phyloP scores from a whole-genome alignment of 2,888 invertebrate genomes.

The Colletes collaris region DNA sequence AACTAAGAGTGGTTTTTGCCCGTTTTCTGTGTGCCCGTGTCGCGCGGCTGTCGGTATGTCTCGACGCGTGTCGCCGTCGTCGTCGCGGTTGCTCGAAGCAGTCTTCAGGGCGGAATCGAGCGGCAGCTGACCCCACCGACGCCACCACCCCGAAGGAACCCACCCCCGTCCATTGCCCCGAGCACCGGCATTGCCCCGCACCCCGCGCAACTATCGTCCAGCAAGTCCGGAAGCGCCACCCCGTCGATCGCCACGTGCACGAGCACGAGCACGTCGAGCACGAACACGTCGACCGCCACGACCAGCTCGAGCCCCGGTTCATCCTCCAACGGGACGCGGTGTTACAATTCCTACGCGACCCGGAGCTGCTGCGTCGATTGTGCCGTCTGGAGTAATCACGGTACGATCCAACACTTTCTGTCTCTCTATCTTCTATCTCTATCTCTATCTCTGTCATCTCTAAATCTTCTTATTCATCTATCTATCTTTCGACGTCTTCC shows the following conservation, averaged over 20 bases:
- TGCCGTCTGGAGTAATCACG: conserved; percentile 81
- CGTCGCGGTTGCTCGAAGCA: conserved; percentile 74
- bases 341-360: conserved; percentile 79
- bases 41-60: conserved; percentile 31
- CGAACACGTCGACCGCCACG: conserved; percentile 73
- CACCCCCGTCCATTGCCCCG: conserved; percentile 71
- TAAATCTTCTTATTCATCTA: neutral
- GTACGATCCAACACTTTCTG: conserved; percentile 69
- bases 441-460: neutral
- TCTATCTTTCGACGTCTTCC: conserved; percentile 1
- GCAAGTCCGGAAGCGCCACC: conserved; percentile 70
- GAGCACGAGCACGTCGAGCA: conserved; percentile 69
- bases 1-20: conserved; percentile 63
- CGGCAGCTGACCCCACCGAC: conserved; percentile 87
- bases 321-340: conserved; percentile 76
- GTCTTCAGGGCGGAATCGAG: conserved; percentile 86
- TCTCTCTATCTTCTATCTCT: conserved; percentile 4
- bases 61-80: conserved; percentile 32
- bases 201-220: conserved; percentile 66
- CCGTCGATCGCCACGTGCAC: conserved; percentile 60
- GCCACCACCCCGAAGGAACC: conserved; percentile 85
- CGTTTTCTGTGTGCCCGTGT: conserved; percentile 46
- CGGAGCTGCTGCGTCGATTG: conserved; percentile 81
- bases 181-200: conserved; percentile 69
- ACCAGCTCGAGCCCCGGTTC: conserved; percentile 77